phyloP scores from a whole-genome alignment of 2,113 vertebrate genomes.

The Lontra canadensis region DNA sequence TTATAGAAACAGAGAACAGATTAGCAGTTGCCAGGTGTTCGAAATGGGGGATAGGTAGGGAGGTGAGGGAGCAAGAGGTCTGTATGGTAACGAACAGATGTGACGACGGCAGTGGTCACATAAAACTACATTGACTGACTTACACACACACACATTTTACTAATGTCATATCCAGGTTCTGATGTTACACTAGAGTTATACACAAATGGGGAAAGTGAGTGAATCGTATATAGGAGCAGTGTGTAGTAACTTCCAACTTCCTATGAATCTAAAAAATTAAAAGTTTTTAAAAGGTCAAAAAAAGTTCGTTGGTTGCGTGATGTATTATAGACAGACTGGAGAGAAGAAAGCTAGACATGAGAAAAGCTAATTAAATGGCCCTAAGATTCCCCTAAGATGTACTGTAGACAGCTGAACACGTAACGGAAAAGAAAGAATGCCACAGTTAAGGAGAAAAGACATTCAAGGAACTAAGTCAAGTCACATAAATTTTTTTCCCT shows the following conservation, averaged over 20 bases:
- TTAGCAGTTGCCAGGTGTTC: background rate
- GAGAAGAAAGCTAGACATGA: background rate
- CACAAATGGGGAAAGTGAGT: no score
- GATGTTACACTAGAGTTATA: no score
- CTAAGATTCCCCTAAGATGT: background rate
- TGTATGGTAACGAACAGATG: background rate
- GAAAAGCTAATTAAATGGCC: background rate
- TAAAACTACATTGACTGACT: background rate
- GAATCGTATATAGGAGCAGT: no score
- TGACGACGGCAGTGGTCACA: background rate
- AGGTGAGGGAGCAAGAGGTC: background rate
- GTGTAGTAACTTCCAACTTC: background rate
- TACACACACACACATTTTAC: background rate
- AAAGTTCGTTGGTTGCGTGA: background rate
- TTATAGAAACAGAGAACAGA: background rate
- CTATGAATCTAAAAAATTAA: background rate
- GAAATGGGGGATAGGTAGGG: background rate
- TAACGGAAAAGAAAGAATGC: background rate
- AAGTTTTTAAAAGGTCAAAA: conserved; percentile 21
- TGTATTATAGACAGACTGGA: background rate
- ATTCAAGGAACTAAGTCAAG: background rate
- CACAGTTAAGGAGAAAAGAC: background rate
- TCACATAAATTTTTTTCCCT: background rate
- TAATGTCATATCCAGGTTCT: background rate
- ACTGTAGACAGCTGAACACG: background rate